These are phyloP conservation scores for Mya arenaria DNA, from an alignment of 1,140 invertebrate genomes.

Conservation along the genomic window DNA sequence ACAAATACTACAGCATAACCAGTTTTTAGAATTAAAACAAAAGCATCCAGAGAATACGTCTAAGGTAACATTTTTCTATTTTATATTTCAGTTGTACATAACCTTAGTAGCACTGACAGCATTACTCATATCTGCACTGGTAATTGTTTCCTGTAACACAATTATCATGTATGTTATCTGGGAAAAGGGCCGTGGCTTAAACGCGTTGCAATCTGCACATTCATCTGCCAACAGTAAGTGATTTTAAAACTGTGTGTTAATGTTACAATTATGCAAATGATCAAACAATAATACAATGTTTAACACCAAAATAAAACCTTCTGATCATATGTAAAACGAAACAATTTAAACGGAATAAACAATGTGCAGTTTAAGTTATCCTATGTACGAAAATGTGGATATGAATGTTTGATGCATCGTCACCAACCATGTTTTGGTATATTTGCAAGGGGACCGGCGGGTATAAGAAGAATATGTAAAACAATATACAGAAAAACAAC, in stretches of 20 bases:
- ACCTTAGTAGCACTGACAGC: constrained; percentile 90
- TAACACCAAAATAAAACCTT: not conserved
- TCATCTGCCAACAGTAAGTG: constrained; percentile 31
- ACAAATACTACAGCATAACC: not conserved
- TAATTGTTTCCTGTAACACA: constrained; percentile 94
- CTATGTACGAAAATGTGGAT: no score
- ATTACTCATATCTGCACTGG: constrained; percentile 93
- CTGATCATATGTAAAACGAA: not conserved
- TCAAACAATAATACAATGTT: not conserved
- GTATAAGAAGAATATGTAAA: no score
- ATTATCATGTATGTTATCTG: constrained; percentile 96
- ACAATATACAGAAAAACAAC: no score
- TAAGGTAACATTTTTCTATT: not conserved
- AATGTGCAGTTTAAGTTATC: no score
- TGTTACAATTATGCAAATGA: not conserved
- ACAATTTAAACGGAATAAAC: not conserved
- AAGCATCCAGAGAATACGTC: not conserved
- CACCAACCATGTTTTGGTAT: no score
- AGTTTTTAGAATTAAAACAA: not conserved
- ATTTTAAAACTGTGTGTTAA: not conserved
- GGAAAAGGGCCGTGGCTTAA: constrained; percentile 58
- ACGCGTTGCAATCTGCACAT: not conserved
- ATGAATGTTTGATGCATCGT: no score
- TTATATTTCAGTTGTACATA: constrained; percentile 89
- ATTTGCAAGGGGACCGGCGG: no score